Conservation (phyloP, 2,888 invertebrate genomes). For the Drosophila longiperda region DNA sequence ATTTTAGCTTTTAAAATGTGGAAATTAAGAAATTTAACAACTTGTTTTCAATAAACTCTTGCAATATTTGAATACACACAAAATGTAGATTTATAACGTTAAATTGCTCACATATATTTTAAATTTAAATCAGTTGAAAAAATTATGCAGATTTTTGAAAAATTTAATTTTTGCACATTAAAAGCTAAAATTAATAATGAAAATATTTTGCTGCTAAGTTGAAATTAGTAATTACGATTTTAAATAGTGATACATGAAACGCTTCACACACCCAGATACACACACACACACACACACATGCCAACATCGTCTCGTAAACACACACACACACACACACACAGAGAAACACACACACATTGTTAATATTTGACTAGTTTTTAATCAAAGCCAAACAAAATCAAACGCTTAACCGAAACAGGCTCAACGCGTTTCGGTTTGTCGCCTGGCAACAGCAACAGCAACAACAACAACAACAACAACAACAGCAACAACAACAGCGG, state of each 20-base stretch:
- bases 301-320: conserved; percentile 38
- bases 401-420: conserved; percentile 84
- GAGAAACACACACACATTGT: conserved; percentile 36
- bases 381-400: conserved; percentile 64
- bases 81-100: neutral
- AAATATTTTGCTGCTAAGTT: conserved; percentile 1
- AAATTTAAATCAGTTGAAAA: neutral
- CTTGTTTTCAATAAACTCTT: neutral
- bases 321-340: conserved; percentile 38
- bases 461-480: conserved; percentile 36
- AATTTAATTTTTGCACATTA: neutral
- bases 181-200: neutral
- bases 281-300: conserved; percentile 34
- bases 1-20: neutral
- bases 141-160: too few relatives aligned
- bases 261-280: conserved; percentile 44
- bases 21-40: neutral
- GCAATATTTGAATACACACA: neutral
- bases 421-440: conserved; percentile 84
- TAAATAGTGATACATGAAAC: conserved; percentile 63
- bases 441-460: conserved; percentile 58
- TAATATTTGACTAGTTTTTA: conserved; percentile 66
- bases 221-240: conserved; percentile 41
- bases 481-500: conserved; percentile 45
- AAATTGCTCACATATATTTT: neutral